Percentiles rank a stretch among this genome's conserved stretches.
Evolutionary conservation across 2,113 vertebrate species (phyloP).

Genomic region (Artemisiospiza belli): DNA sequence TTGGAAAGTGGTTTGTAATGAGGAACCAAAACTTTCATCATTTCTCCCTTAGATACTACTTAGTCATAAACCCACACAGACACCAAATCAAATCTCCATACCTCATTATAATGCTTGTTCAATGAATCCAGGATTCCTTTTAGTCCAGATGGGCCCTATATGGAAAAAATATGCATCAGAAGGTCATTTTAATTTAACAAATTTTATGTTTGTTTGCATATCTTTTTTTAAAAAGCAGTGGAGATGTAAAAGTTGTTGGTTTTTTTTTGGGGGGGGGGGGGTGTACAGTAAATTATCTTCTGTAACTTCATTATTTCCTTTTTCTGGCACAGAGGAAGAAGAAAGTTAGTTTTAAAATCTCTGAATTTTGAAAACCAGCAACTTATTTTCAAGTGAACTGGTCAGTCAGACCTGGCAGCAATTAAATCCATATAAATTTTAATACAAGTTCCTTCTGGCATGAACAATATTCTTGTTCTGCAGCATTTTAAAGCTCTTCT

Average conservation of each 20-base stretch:
- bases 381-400: background rate
- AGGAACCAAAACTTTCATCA: background rate
- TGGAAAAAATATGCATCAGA: background rate
- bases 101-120: constrained; percentile 64
- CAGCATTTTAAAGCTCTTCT: background rate
- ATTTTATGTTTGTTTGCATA: background rate
- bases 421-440: background rate
- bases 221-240: background rate
- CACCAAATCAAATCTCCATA: background rate
- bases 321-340: background rate
- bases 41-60: background rate
- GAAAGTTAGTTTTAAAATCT: background rate
- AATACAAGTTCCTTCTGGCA: background rate
- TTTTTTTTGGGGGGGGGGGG: background rate
- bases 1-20: background rate
- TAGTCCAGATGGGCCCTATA: constrained; percentile 68
- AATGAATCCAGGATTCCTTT: constrained; percentile 60
- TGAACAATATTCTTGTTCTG: background rate
- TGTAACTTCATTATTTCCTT: background rate
- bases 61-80: background rate
- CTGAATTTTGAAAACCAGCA: background rate
- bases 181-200: background rate
- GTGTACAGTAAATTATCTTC: background rate
- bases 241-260: background rate
- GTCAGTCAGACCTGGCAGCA: background rate